phyloP scores from a whole-genome alignment of 1,140 invertebrate genomes.

The Caligus rogercresseyi region DNA sequence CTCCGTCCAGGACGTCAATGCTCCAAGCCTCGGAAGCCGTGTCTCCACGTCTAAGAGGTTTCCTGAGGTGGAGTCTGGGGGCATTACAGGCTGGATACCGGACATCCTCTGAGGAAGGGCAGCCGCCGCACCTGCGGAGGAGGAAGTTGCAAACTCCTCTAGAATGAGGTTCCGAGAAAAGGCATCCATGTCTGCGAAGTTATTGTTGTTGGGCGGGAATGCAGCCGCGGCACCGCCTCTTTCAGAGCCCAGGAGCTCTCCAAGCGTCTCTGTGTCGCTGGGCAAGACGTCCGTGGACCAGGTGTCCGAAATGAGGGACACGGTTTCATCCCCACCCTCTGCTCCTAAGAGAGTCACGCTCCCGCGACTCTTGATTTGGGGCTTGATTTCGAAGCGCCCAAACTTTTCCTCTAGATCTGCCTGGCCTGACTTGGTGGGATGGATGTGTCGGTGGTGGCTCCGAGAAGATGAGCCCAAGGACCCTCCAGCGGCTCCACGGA shows the following conservation, averaged over 20 bases:
- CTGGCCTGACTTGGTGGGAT: conserved; percentile 10
- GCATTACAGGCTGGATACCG: background rate
- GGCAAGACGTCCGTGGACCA: conserved; percentile 93
- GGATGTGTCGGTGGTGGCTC: background rate
- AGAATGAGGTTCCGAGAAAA: background rate
- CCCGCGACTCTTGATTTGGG: conserved; percentile 47
- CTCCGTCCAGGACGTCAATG: conserved; percentile 83
- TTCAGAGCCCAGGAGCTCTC: conserved; percentile 21
- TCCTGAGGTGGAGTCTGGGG: background rate
- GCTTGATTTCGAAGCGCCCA: conserved; percentile 93
- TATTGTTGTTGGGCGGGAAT: background rate
- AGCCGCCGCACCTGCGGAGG: conserved; percentile 1
- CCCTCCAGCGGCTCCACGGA: conserved; percentile 2
- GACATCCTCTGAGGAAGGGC: background rate
- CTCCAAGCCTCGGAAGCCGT: conserved; percentile 92
- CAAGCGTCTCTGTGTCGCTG: conserved; percentile 73
- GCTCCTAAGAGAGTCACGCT: background rate
- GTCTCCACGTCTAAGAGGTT: conserved; percentile 50
- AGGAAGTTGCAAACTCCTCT: background rate
- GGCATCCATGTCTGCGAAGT: background rate
- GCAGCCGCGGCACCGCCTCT: too few relatives aligned
- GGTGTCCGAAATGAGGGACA: conserved; percentile 86
- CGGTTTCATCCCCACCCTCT: conserved; percentile 53
- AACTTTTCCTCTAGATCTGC: conserved; percentile 93
- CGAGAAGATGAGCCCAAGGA: conserved; percentile 1